These are phyloP conservation scores for Drosophila arawakana DNA, from an alignment of 1,140 invertebrate species.

Conservation along the genomic window DNA sequence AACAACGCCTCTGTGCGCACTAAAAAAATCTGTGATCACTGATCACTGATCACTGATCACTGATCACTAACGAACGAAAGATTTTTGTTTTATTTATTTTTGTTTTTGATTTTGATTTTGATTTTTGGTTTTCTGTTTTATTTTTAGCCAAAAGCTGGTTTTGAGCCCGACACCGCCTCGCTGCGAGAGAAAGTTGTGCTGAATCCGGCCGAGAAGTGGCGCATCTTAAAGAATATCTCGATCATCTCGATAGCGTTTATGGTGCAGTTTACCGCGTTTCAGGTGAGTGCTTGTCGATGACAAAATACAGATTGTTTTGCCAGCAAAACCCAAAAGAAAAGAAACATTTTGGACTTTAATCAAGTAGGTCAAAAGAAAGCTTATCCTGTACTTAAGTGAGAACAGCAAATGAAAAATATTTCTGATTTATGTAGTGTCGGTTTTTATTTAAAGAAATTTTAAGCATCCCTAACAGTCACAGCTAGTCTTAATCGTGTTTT, in stretches of 20 bases:
- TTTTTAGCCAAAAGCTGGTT: conserved; percentile 84
- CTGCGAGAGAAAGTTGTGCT: conserved; percentile 90
- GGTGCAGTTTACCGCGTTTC: conserved; percentile 97
- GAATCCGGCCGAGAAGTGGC: conserved; percentile 91
- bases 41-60: neutral
- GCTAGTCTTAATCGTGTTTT: too few relatives aligned
- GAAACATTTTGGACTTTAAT: too few relatives aligned
- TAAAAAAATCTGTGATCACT: neutral
- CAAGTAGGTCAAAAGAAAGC: too few relatives aligned
- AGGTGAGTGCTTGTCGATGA: conserved; percentile 76
- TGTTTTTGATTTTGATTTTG: neutral
- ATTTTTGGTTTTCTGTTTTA: conserved; percentile 29
- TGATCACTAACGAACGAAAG: neutral
- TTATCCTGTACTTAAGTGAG: too few relatives aligned
- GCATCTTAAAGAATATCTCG: conserved; percentile 94
- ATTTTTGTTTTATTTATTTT: neutral
- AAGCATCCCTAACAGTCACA: too few relatives aligned
- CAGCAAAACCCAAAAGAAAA: too few relatives aligned
- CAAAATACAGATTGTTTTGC: neutral
- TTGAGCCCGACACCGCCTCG: conserved; percentile 83
- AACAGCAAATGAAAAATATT: too few relatives aligned
- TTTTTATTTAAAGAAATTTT: too few relatives aligned
- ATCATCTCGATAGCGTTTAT: conserved; percentile 95
- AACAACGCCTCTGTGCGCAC: neutral
- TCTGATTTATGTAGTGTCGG: too few relatives aligned